Evolutionary conservation across 2,113 vertebrate genomes (phyloP), one percentile per base, ranked within the genome.

Genomic region (Delphinapterus leucas): DNA sequence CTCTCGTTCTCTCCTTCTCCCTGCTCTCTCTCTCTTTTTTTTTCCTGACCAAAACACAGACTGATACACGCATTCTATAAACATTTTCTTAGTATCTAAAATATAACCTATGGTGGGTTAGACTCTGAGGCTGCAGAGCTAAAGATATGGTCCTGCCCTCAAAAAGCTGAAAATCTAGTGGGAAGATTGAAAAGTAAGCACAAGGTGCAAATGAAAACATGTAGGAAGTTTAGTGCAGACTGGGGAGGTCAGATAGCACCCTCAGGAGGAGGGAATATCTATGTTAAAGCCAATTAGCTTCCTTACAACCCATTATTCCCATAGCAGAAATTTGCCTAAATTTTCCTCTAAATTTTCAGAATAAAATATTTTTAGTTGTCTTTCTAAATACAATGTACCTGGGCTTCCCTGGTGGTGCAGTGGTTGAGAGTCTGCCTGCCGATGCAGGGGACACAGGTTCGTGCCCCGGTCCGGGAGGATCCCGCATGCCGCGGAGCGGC

Each of bases 331-430:
- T 8, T 13, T 87, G 17, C 8, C 14, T 28, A 63, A n/a, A 80
- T 13, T 68, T 86, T 93, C 26, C 18, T 60, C 58, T 36, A 47
- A 41, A 41, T 36, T 85, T 85, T 80, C n/a, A n/a, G 44, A 86
- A 89, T 89, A 88, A 89, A 93, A 47, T 20, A 67, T 60, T 74
- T n/a, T 76, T 6, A 80, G 23, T n/a, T 36, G 25, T 65, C 21
- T 84, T 36, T 41, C 55, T n/a, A 13, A 92, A 71, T 73, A 20
- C 4, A 73, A 20, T 87, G 71, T 94, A 25, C 25, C 92, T 79
- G 71, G 41, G 41, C 41, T 41, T 41, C 41, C 41, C 41, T 41
- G 41, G 41, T 41, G 41, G 41, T 1, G 6, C 41, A 41, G 41
- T 41, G 41, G 41, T 41, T 41, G 41, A 41, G 41, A 41, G 41